Evolutionary conservation across 2,797 vertebrate species (phyloP).

Genomic region (Holocentrus rufus): DNA sequence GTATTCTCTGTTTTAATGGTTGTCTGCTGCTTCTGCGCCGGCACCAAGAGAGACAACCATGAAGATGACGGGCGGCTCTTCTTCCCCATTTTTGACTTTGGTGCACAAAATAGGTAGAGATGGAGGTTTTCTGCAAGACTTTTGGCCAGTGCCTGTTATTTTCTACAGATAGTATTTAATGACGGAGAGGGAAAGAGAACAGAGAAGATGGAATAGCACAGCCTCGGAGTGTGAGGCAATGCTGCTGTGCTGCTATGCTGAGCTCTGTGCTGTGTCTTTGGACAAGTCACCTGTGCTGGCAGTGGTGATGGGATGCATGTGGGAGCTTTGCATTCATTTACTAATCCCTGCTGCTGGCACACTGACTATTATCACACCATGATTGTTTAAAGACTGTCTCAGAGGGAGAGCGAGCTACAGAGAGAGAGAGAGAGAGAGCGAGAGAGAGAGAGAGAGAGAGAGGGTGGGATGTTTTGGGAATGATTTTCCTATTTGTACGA

Average conservation of each 20-base stretch:
- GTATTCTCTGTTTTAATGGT: no score
- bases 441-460: no score
- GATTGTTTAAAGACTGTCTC: conserved; percentile 47
- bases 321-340: conserved; percentile 63
- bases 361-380: conserved; percentile 43
- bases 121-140: neutral
- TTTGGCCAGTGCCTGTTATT: neutral
- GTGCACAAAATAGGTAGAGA: neutral
- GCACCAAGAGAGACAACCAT: neutral
- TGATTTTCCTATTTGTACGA: neutral
- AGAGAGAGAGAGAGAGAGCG: neutral
- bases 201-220: conserved; percentile 30
- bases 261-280: conserved; percentile 25
- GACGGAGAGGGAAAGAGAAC: neutral
- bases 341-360: conserved; percentile 60
- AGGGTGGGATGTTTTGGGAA: no score
- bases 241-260: neutral
- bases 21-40: neutral
- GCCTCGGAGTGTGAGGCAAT: neutral
- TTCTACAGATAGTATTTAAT: neutral
- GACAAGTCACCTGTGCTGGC: conserved; percentile 51
- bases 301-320: conserved; percentile 30
- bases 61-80: neutral
- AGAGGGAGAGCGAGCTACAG: conserved; percentile 7
- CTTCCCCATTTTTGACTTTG: neutral